Percentiles rank a stretch among this genome's conserved stretches.
Conservation (phyloP, 2,888 invertebrate genomes). For the Germaria angustata region DNA sequence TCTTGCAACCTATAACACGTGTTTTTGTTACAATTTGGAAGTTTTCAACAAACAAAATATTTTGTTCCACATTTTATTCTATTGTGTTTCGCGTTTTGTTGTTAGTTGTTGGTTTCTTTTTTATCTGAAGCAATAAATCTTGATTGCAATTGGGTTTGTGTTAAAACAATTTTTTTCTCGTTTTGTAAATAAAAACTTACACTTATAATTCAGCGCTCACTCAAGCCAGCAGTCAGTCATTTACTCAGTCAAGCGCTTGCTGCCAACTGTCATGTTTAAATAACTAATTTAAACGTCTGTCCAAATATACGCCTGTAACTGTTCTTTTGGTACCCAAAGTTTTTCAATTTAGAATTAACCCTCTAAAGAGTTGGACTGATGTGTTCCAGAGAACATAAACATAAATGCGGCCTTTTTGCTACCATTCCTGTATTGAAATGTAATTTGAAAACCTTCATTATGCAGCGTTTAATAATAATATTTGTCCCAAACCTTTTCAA, state of each 20-base stretch:
- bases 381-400: neutral
- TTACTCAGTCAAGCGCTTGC: constrained; percentile 32
- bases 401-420: neutral
- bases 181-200: constrained; percentile 30
- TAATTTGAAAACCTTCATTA: constrained; percentile 2
- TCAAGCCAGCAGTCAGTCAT: constrained; percentile 14
- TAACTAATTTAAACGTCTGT: constrained; percentile 5
- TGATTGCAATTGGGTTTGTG: constrained; percentile 44
- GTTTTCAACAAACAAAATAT: neutral
- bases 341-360: constrained; percentile 47
- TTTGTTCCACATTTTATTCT: neutral
- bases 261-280: constrained; percentile 45
- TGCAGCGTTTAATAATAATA: constrained; percentile 13
- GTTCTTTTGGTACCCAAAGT: constrained; percentile 3
- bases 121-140: constrained; percentile 51
- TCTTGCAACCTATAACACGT: constrained; percentile 45
- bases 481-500: neutral
- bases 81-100: neutral
- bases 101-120: neutral
- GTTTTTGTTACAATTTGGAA: constrained; percentile 20
- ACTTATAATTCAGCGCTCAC: constrained; percentile 46
- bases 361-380: constrained; percentile 32
- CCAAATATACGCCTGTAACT: neutral
- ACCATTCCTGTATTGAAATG: neutral
- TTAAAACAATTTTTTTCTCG: neutral